These are phyloP conservation scores for Felis chaus DNA, from an alignment of 2,113 vertebrate genomes.

Conservation along the genomic window DNA sequence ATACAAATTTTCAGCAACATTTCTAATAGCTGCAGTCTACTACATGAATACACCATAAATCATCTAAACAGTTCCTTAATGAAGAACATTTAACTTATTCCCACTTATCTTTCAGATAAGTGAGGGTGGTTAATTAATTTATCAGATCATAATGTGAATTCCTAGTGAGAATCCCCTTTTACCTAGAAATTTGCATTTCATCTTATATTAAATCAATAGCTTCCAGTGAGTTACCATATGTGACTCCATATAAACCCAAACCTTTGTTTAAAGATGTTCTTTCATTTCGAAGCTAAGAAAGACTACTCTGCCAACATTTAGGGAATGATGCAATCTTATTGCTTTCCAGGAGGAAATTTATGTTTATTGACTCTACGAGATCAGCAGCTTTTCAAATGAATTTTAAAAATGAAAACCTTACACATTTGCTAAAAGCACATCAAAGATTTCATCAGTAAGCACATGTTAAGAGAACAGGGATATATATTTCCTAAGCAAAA, in stretches of 20 bases:
- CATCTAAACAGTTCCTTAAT: not conserved
- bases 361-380: conserved; percentile 6
- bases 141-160: conserved; percentile 19
- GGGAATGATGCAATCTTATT: not conserved
- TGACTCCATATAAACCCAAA: conserved; percentile 5
- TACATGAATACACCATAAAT: not conserved
- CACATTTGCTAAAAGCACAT: conserved; percentile 40
- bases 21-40: conserved; percentile 1
- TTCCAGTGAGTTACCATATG: conserved; percentile 19
- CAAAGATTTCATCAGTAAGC: conserved; percentile 32
- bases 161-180: conserved; percentile 6
- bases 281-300: conserved; percentile 29
- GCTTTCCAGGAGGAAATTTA: conserved; percentile 27
- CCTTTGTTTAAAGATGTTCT: conserved; percentile 22
- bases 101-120: conserved; percentile 17
- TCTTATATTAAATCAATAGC: conserved; percentile 36
- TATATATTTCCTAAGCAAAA: conserved; percentile 28
- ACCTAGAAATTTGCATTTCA: conserved; percentile 24
- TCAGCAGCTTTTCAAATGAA: conserved; percentile 52
- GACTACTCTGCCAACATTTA: not conserved
- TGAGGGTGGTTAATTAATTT: conserved; percentile 3
- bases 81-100: conserved; percentile 43
- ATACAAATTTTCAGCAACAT: not conserved
- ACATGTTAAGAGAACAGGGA: not conserved
- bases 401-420: conserved; percentile 43